These are phyloP conservation scores for Heliocidaris tuberculata DNA, from an alignment of 35 echinoderm and acorn worm species.

Conservation along the genomic window DNA sequence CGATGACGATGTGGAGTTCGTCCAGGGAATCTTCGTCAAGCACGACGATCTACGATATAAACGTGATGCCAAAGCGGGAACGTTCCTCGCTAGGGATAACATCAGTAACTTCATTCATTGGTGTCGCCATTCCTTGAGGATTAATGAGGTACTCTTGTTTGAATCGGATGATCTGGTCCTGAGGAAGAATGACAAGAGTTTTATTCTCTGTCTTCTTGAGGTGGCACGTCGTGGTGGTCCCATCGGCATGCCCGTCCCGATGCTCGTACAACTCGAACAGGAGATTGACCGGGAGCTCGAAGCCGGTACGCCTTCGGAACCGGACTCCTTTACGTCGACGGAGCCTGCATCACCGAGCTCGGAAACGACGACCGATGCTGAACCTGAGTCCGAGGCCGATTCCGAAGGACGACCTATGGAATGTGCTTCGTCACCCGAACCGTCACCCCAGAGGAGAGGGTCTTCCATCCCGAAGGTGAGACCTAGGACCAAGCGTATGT, in stretches of 20 bases:
- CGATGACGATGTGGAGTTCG: constrained; percentile 55
- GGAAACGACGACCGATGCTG: constrained; percentile 81
- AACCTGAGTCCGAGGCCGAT: constrained; percentile 71
- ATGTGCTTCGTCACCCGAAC: constrained; percentile 61
- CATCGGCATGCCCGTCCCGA: constrained; percentile 92
- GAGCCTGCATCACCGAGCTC: constrained; percentile 68
- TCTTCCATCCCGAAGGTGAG: constrained; percentile 2
- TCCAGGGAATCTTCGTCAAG: constrained; percentile 52
- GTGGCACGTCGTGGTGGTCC: constrained; percentile 84
- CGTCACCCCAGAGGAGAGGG: constrained; percentile 14
- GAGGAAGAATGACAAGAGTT: constrained; percentile 91
- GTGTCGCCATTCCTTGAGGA: constrained; percentile 92
- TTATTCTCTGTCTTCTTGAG: constrained; percentile 94
- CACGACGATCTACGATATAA: constrained; percentile 72
- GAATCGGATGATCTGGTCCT: constrained; percentile 98
- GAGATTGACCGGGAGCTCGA: constrained; percentile 94
- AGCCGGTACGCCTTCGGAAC: constrained; percentile 70
- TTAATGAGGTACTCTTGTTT: constrained; percentile 94
- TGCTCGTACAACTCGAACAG: constrained; percentile 93
- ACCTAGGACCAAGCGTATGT: constrained; percentile 9
- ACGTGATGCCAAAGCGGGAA: constrained; percentile 71
- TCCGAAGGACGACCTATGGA: constrained; percentile 69
- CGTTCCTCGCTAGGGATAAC: constrained; percentile 94
- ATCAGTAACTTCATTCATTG: constrained; percentile 99
- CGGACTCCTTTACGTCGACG: constrained; percentile 72